Percentiles rank a stretch among this genome's conserved stretches.
phyloP scores from a whole-genome alignment of 2,888 invertebrate genomes.

The Caenorhabditis sp. region DNA sequence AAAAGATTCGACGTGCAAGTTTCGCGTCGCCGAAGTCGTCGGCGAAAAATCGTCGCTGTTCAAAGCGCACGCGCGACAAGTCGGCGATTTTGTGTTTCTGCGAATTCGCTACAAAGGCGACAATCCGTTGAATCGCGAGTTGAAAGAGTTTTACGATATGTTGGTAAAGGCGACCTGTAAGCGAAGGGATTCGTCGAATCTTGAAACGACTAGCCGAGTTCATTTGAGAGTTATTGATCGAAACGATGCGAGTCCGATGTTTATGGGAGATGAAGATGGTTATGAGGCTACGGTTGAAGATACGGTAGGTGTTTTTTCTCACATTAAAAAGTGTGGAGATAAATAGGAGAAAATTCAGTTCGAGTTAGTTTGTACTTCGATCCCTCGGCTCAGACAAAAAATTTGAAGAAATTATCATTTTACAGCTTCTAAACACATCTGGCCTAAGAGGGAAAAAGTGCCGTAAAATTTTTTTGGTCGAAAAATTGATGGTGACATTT shows the following conservation, averaged over 20 bases:
- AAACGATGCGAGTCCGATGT: slow-evolving; percentile 87
- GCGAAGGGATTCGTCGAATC: slow-evolving; percentile 72
- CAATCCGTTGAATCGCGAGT: slow-evolving; percentile 90
- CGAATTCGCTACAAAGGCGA: slow-evolving; percentile 86
- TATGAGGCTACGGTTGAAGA: slow-evolving; percentile 76
- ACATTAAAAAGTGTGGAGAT: too few relatives aligned
- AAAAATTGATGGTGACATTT: too few relatives aligned
- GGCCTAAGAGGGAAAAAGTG: too few relatives aligned
- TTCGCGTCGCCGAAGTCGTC: slow-evolving; percentile 78
- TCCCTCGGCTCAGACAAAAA: too few relatives aligned
- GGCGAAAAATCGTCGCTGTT: slow-evolving; percentile 50
- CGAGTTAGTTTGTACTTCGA: too few relatives aligned
- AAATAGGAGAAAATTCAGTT: too few relatives aligned
- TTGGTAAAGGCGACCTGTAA: slow-evolving; percentile 78
- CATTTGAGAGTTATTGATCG: slow-evolving; percentile 70
- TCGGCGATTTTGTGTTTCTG: slow-evolving; percentile 94
- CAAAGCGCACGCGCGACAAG: slow-evolving; percentile 70
- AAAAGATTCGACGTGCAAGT: slow-evolving; percentile 76
- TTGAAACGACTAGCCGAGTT: slow-evolving; percentile 65
- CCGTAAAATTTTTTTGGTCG: too few relatives aligned
- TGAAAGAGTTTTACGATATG: slow-evolving; percentile 76
- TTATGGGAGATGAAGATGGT: slow-evolving; percentile 81
- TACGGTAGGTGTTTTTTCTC: slow-evolving; percentile 37
- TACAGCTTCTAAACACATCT: too few relatives aligned
- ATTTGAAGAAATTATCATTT: too few relatives aligned